Percentiles rank a stretch among this genome's conserved stretches.
Evolutionary conservation across 2,888 invertebrate species (phyloP).

Genomic region (Tridacna gigas): DNA sequence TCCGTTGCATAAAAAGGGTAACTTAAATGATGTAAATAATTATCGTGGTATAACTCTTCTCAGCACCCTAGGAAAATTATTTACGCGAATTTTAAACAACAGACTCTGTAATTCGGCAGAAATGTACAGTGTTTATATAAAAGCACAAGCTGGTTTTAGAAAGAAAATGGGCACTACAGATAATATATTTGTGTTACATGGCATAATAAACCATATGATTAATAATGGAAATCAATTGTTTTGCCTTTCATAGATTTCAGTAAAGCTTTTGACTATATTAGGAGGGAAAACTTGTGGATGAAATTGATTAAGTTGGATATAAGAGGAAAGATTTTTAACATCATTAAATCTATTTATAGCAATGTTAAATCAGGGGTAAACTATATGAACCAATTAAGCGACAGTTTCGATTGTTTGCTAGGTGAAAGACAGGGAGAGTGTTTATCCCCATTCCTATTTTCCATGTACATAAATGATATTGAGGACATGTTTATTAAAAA

Average conservation of each 20-base stretch:
- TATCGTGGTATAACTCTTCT: constrained; percentile 3
- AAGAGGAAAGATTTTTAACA: constrained; percentile 20
- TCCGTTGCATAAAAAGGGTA: constrained; percentile 3
- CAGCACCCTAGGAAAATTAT: constrained; percentile 14
- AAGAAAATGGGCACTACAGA: constrained; percentile 20
- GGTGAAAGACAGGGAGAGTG: constrained; percentile 40
- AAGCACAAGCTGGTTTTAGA: constrained; percentile 2
- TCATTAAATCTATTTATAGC: constrained; percentile 29
- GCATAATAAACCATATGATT: constrained; percentile 17
- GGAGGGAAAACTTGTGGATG: constrained; percentile 28
- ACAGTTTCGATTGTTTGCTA: constrained; percentile 23
- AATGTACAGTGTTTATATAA: neutral
- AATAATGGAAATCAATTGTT: constrained; percentile 28
- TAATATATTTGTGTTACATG: constrained; percentile 28
- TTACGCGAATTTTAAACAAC: neutral
- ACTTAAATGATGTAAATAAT: constrained; percentile 5
- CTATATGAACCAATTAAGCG: constrained; percentile 11
- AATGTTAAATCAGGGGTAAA: constrained; percentile 29
- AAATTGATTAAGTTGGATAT: constrained; percentile 28
- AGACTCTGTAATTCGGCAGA: no score
- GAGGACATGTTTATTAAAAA: constrained; percentile 16
- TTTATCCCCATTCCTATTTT: constrained; percentile 43
- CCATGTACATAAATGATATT: constrained; percentile 39
- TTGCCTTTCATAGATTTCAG: constrained; percentile 40
- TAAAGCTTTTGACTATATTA: constrained; percentile 37